Evolutionary conservation across 1,140 invertebrate species (phyloP).

Genomic region (Leptinotarsa lineolata): DNA sequence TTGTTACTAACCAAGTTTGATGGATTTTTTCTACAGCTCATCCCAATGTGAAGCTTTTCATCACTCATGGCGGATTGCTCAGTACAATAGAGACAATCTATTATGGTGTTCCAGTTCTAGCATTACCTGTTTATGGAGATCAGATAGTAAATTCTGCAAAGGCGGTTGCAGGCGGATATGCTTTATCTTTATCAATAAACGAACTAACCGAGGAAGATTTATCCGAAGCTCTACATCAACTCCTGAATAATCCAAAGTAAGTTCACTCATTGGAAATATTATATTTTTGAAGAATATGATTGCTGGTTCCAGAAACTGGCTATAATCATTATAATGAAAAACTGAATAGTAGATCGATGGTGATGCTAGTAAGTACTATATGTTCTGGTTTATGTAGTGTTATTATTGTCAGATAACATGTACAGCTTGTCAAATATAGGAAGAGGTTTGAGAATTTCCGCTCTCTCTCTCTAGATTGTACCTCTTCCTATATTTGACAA

Average conservation of each 20-base stretch:
- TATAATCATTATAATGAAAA: no score
- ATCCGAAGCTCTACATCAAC: conserved; percentile 18
- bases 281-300: no score
- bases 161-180: conserved; percentile 57
- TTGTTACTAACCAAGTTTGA: no score
- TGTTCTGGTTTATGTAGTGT: no score
- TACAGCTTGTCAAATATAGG: no score
- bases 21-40: conserved; percentile 53
- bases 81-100: conserved; percentile 56
- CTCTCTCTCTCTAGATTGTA: no score
- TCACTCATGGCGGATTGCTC: conserved; percentile 40
- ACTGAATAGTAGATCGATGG: no score
- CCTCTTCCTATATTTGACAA: no score
- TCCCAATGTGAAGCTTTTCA: conserved; percentile 41
- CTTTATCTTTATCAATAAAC: conserved; percentile 49
- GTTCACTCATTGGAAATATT: not conserved
- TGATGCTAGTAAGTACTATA: no score
- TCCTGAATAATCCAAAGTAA: conserved; percentile 32
- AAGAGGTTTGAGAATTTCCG: no score
- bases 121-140: conserved; percentile 50
- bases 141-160: conserved; percentile 49
- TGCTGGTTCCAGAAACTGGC: no score
- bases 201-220: conserved; percentile 40
- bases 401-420: no score
- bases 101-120: conserved; percentile 58